Evolutionary conservation across 1,140 invertebrate species (phyloP).

Genomic region (Uloborus diversus): DNA sequence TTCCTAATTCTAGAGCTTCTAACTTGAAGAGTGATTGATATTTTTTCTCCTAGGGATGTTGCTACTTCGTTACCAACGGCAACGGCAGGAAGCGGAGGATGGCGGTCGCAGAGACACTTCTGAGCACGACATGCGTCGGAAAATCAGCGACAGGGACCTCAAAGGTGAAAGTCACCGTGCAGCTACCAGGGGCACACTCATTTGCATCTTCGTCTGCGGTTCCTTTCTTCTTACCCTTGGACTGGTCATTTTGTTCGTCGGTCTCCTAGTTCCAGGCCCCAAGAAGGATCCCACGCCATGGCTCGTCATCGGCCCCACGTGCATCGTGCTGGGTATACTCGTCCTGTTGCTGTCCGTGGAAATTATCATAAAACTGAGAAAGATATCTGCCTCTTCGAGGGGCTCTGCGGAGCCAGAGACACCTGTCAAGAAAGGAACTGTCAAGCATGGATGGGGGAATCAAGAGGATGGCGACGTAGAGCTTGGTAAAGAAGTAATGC

Average conservation of each 20-base stretch:
- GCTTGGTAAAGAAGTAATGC: neutral
- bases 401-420: neutral
- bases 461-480: neutral
- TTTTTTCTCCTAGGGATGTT: conserved; percentile 26
- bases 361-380: conserved; percentile 48
- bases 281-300: conserved; percentile 43
- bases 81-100: conserved; percentile 30
- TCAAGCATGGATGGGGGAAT: neutral
- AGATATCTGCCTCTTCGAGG: conserved; percentile 11
- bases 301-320: conserved; percentile 53
- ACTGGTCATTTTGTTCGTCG: conserved; percentile 11
- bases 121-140: conserved; percentile 32
- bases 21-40: neutral
- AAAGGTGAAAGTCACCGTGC: conserved; percentile 26
- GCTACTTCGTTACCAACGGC: conserved; percentile 39
- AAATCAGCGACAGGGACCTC: conserved; percentile 40
- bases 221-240: conserved; percentile 27
- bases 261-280: conserved; percentile 15
- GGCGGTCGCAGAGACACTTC: neutral
- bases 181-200: conserved; percentile 43
- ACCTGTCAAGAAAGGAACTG: neutral
- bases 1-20: no score
- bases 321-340: conserved; percentile 49
- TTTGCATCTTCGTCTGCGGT: conserved; percentile 52
- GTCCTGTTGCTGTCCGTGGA: conserved; percentile 51